These are phyloP conservation scores for Silurus glanis DNA, from an alignment of 2,113 vertebrate genomes.

Conservation along the genomic window DNA sequence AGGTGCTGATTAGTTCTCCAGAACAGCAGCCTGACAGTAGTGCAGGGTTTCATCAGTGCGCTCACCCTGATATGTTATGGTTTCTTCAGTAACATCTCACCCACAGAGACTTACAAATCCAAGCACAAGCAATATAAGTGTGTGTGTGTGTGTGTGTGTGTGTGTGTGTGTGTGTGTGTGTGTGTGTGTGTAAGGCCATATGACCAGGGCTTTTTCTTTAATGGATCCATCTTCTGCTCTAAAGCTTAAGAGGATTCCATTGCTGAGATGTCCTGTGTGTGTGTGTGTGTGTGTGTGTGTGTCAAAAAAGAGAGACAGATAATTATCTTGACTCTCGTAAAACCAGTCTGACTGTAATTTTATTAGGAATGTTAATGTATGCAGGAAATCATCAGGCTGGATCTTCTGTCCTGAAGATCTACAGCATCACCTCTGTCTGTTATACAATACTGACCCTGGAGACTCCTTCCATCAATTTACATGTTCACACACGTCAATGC, in stretches of 20 bases:
- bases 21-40: not conserved
- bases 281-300: not conserved
- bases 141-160: constrained; percentile 32
- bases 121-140: too few species aligned
- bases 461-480: not conserved
- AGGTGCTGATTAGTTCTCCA: not conserved
- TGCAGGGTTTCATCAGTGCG: not conserved
- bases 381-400: too few species aligned
- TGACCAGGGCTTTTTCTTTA: constrained; percentile 39
- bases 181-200: constrained; percentile 3
- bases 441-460: not conserved
- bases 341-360: not conserved
- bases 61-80: not conserved
- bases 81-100: too few species aligned
- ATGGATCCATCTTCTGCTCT: constrained; percentile 40
- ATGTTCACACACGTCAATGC: too few species aligned
- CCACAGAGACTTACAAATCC: not conserved
- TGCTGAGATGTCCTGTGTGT: constrained; percentile 34
- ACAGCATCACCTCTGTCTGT: too few species aligned
- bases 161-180: constrained; percentile 21
- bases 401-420: too few species aligned
- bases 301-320: not conserved
- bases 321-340: not conserved
- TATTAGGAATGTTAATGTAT: too few species aligned
- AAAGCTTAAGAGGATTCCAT: constrained; percentile 49